A percentile compares a stretch with the other conserved stretches of the same genome.
Evolutionary conservation across 2,113 vertebrate genomes (phyloP).

Genomic region (Mormyrus lacerda): DNA sequence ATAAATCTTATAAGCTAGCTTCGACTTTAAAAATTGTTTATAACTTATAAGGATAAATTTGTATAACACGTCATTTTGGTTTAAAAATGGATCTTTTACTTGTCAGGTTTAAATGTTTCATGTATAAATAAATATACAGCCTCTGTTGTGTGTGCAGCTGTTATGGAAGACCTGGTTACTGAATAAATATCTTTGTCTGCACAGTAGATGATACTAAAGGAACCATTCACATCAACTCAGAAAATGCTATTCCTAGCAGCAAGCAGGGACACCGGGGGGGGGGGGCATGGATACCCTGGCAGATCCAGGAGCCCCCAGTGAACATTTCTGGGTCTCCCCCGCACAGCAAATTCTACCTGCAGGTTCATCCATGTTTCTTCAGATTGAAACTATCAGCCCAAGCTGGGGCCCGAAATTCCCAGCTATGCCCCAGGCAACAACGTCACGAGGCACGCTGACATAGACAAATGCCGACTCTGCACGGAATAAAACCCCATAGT

Average conservation of each 20-base stretch:
- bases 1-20: constrained; percentile 15
- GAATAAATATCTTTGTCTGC: background rate
- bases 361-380: background rate
- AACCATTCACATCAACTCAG: background rate
- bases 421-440: background rate
- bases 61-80: background rate
- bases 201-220: background rate
- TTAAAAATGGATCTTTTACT: constrained; percentile 10
- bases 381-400: background rate
- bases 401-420: background rate
- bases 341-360: background rate
- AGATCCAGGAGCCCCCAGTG: background rate
- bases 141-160: background rate
- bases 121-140: constrained; percentile 1
- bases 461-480: background rate
- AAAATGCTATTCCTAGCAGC: background rate
- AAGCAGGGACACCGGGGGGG: background rate
- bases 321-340: background rate
- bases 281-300: background rate
- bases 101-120: background rate
- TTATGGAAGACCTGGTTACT: background rate
- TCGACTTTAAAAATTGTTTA: constrained; percentile 40
- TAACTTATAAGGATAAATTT: constrained; percentile 43
- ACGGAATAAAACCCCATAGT: background rate
- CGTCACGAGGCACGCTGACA: background rate